phyloP scores from a whole-genome alignment of 2,888 invertebrate genomes.

The Rhyacophila evoluta region DNA sequence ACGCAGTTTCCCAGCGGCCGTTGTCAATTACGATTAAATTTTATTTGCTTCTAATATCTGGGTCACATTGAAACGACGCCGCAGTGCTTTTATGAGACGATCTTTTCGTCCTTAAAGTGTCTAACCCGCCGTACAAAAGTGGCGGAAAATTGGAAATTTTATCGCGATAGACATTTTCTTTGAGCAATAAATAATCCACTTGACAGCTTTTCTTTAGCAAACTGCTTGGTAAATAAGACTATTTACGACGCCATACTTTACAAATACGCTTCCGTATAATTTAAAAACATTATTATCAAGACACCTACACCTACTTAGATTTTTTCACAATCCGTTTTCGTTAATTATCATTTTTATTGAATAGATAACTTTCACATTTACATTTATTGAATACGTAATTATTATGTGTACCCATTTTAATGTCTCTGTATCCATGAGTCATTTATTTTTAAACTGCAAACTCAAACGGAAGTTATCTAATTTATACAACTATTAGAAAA shows the following conservation, averaged over 20 bases:
- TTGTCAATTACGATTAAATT: neutral
- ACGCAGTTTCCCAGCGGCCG: neutral
- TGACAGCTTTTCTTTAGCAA: neutral
- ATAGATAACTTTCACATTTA: too few species aligned
- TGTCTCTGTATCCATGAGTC: too few species aligned
- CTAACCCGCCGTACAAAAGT: neutral
- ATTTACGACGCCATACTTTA: neutral
- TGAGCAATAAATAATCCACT: neutral
- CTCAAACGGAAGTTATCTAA: too few species aligned
- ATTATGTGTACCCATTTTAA: too few species aligned
- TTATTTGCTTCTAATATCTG: neutral
- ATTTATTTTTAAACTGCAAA: too few species aligned
- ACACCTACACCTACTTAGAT: too few species aligned
- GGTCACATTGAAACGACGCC: neutral
- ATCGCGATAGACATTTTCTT: neutral
- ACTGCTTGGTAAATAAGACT: neutral
- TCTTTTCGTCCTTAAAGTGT: constrained; percentile 4
- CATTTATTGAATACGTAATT: too few species aligned
- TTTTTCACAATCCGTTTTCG: too few species aligned
- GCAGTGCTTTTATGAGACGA: neutral
- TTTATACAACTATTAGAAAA: too few species aligned
- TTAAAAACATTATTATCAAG: too few species aligned
- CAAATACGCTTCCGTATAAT: too few species aligned
- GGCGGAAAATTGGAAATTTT: neutral
- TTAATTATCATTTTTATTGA: too few species aligned